Evolutionary conservation across 1,140 invertebrate species (phyloP).

Genomic region (Melitaea cinxia): DNA sequence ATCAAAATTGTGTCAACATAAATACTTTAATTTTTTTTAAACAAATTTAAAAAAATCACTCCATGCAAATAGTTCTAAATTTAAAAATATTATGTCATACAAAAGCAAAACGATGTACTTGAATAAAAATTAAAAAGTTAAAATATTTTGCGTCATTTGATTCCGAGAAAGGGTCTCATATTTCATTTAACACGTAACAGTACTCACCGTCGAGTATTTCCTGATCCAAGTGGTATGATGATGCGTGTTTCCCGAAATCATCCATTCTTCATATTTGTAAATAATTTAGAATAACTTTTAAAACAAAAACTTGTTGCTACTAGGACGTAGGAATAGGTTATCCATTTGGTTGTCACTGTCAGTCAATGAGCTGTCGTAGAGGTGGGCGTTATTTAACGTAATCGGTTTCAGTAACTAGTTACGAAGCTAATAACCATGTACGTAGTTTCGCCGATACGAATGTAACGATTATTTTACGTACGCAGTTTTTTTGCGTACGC

Average conservation of each 20-base stretch:
- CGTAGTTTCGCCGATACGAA: too few species aligned
- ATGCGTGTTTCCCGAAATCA: slow-evolving; percentile 69
- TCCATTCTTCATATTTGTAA: slow-evolving; percentile 79
- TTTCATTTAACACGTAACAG: slow-evolving; percentile 44
- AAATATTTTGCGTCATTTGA: slow-evolving; percentile 65
- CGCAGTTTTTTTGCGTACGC: too few species aligned
- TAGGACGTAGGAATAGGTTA: slow-evolving; percentile 46
- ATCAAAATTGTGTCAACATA: too few species aligned
- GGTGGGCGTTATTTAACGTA: too few species aligned
- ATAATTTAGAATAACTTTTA: slow-evolving; percentile 50
- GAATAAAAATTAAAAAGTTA: slow-evolving; percentile 18
- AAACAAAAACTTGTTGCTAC: slow-evolving; percentile 43
- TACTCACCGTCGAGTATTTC: slow-evolving; percentile 73
- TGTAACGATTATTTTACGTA: too few species aligned
- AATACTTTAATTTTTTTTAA: too few species aligned
- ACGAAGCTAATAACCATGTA: too few species aligned
- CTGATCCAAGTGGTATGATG: slow-evolving; percentile 73
- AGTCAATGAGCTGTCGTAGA: slow-evolving; percentile 27
- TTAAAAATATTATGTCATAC: background rate
- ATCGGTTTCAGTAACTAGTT: too few species aligned
- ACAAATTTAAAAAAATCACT: too few species aligned
- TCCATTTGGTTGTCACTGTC: slow-evolving; percentile 49
- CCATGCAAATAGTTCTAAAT: too few species aligned
- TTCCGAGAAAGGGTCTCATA: slow-evolving; percentile 61
- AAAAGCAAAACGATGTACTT: background rate